These are phyloP conservation scores for Ormyrus pomaceus DNA, from an alignment of 2,888 invertebrate genomes.

Conservation along the genomic window DNA sequence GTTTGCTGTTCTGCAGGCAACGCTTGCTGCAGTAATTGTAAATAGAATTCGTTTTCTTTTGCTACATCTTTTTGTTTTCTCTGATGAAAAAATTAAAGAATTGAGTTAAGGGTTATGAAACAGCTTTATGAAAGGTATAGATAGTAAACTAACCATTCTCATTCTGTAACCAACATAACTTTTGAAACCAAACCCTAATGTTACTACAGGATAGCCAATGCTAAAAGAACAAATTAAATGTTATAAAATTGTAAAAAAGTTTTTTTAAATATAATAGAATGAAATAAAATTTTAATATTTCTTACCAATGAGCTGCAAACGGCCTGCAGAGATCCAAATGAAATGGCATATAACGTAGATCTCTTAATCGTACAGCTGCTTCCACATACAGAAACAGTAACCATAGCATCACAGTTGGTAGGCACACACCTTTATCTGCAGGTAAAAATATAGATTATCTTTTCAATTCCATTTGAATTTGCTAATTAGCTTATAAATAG, in stretches of 20 bases:
- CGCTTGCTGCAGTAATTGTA: conserved; percentile 93
- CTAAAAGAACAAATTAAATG: conserved; percentile 72
- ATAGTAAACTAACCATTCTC: conserved; percentile 80
- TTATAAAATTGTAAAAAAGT: conserved; percentile 13
- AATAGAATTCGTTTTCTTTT: conserved; percentile 96
- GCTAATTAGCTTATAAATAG: conserved; percentile 11
- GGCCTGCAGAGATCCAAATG: conserved; percentile 95
- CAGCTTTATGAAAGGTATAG: not conserved
- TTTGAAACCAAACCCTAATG: conserved; percentile 97
- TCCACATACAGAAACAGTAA: conserved; percentile 96
- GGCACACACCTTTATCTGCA: conserved; percentile 92
- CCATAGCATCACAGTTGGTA: conserved; percentile 96
- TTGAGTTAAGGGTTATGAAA: conserved; percentile 22
- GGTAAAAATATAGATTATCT: conserved; percentile 41
- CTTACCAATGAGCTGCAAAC: conserved; percentile 96
- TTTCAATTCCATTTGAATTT: not conserved
- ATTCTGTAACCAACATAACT: conserved; percentile 93
- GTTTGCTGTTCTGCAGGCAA: conserved; percentile 83
- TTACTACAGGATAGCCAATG: conserved; percentile 95
- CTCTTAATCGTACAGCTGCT: conserved; percentile 90
- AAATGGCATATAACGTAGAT: conserved; percentile 88
- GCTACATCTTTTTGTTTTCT: conserved; percentile 95
- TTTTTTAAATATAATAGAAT: not conserved
- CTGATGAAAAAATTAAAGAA: conserved; percentile 72
- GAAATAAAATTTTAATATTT: conserved; percentile 39